A percentile compares a stretch with the other conserved stretches of the same genome.
Conservation (phyloP, 2,113 vertebrate genomes). For the Egretta garzetta region DNA sequence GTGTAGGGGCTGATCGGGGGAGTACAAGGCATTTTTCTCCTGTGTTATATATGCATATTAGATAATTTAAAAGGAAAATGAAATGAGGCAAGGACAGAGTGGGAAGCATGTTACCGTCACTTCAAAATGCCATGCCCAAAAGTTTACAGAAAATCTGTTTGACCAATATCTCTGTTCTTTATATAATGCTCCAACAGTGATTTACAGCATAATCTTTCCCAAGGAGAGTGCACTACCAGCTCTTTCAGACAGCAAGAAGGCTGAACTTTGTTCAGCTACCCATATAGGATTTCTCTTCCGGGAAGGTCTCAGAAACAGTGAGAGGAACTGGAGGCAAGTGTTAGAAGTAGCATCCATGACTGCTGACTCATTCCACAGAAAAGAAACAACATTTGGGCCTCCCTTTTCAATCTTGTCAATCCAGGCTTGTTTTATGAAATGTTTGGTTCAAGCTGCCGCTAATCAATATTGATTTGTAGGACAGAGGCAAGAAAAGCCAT, state of each 20-base stretch:
- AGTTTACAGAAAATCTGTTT: background rate
- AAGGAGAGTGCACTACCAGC: background rate
- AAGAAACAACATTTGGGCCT: background rate
- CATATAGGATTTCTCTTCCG: background rate
- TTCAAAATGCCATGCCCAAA: background rate
- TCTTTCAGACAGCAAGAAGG: background rate
- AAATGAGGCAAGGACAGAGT: conserved; percentile 5
- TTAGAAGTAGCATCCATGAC: background rate
- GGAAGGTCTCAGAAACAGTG: background rate
- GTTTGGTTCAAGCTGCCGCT: background rate
- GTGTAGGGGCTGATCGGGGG: background rate
- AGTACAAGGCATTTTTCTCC: conserved; percentile 7
- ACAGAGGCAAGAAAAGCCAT: background rate
- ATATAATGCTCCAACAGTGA: background rate
- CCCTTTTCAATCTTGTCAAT: background rate
- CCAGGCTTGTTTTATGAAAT: background rate
- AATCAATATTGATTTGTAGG: background rate
- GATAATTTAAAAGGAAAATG: conserved; percentile 1
- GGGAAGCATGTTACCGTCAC: background rate
- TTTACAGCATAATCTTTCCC: background rate
- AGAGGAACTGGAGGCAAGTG: background rate
- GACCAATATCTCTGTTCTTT: background rate
- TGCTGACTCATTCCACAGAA: background rate
- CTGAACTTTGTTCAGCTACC: background rate
- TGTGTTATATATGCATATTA: background rate